phyloP scores from a whole-genome alignment of 2,888 invertebrate species.

The Dryocosmus kuriphilus region DNA sequence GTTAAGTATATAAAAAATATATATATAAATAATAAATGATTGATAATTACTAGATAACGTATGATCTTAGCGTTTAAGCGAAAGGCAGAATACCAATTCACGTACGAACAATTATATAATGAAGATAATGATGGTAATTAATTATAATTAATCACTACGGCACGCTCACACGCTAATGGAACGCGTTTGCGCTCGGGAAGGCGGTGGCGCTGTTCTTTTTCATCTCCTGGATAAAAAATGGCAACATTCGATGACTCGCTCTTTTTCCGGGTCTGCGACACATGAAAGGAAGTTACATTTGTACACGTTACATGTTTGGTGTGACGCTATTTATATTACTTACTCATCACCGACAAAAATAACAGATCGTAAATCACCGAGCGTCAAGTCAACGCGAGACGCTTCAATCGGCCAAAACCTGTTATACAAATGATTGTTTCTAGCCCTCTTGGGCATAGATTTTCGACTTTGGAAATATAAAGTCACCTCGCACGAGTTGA shows the following conservation, averaged over 20 bases:
- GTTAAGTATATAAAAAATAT: conserved; percentile 72
- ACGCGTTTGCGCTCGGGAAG: conserved; percentile 53
- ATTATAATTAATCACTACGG: conserved; percentile 51
- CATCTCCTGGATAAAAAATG: conserved; percentile 31
- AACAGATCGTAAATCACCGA: conserved; percentile 29
- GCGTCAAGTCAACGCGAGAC: conserved; percentile 31
- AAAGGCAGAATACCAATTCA: conserved; percentile 68
- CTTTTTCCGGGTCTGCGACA: conserved; percentile 65
- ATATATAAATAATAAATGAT: conserved; percentile 70
- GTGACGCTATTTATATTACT: conserved; percentile 60
- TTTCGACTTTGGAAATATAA: conserved; percentile 1
- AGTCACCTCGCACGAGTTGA: conserved; percentile 51
- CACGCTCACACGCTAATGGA: conserved; percentile 14
- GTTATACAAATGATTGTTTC: conserved; percentile 30
- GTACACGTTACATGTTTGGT: conserved; percentile 59
- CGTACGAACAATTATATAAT: conserved; percentile 67
- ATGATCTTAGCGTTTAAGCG: conserved; percentile 70
- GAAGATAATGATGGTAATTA: conserved; percentile 62
- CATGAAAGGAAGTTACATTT: conserved; percentile 55
- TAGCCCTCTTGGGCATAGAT: not conserved
- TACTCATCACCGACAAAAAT: conserved; percentile 46
- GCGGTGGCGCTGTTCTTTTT: conserved; percentile 7
- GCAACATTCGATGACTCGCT: conserved; percentile 47
- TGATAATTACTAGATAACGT: conserved; percentile 72
- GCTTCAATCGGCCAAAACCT: not conserved